Base-by-base conservation (phyloP, 1,140 invertebrate genomes). In the Neuroterus valhalla region DNA sequence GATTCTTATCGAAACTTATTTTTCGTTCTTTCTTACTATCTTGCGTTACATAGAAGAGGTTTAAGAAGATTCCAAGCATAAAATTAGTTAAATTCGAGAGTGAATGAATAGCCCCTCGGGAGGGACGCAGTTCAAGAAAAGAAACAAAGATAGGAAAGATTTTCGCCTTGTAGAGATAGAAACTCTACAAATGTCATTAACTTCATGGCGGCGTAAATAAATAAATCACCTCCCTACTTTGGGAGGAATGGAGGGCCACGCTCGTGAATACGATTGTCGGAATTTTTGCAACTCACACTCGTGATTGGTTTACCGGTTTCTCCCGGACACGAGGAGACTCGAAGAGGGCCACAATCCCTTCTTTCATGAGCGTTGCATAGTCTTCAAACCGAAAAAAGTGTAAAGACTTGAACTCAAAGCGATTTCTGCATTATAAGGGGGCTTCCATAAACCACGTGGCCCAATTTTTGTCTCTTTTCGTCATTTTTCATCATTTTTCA, bases 231-330 rank as follows among this genome's bases (percentile, higher is more conserved):
- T 26, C 45, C 23, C 23, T 2, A 26, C 31, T 12, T 43, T 68
- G 19, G 14, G 19, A 62, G 55, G 55, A 62, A 62, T 76, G 70
- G 66, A 46, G n/a, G 42, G 15, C 38, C 15, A 45, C 10, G 3
- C 10, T 26, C 17, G 38, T 23, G 55, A 67, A 26, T 44, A 66
- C 69, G 74, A 76, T 76, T 76, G 71, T 62, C 17, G 44, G 68
- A 76, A 78, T 73, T 78, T 78, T 72, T 71, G 71, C 68, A 76
- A 76, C 73, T 67, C 23, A 66, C 68, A 70, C 68, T 38, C 55
- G 71, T 62, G 77, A 73, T 71, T 76, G 67, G 68, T 66, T 31
- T 70, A 76, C 71, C 55, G 77, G 74, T 76, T 78, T 45, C 46
- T 55, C 70, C 62, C 55, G 12, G 46, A 68, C n/a, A 43, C 66